A percentile compares a stretch with the other conserved stretches of the same genome.
phyloP scores from a whole-genome alignment of 2,888 invertebrate species.

The Apeira syringaria region DNA sequence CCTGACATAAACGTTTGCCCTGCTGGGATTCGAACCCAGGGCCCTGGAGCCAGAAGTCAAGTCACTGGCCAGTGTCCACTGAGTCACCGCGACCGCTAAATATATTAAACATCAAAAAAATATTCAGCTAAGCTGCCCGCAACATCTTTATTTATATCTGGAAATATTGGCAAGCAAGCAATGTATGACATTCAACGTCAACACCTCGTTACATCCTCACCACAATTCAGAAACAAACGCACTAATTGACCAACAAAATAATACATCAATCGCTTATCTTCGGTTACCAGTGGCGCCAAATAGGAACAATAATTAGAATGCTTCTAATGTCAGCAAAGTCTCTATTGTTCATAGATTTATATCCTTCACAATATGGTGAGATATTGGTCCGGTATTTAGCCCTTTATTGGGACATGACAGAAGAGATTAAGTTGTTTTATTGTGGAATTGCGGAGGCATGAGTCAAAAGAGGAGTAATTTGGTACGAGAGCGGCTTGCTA shows the following conservation, averaged over 20 bases:
- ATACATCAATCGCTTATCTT: constrained; percentile 64
- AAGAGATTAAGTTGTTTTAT: constrained; percentile 6
- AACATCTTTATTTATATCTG: too few relatives aligned
- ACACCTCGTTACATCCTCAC: neutral
- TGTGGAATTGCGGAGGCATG: constrained; percentile 2
- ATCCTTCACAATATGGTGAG: constrained; percentile 13
- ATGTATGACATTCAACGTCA: neutral
- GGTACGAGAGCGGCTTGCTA: too few relatives aligned
- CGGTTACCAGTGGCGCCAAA: constrained; percentile 39
- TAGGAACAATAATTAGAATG: constrained; percentile 44
- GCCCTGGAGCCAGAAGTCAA: too few relatives aligned
- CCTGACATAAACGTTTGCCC: too few relatives aligned
- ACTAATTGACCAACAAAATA: constrained; percentile 67
- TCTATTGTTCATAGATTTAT: constrained; percentile 25
- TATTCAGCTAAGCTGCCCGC: too few relatives aligned
- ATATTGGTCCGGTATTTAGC: constrained; percentile 22
- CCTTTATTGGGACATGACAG: constrained; percentile 12
- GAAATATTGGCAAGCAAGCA: neutral
- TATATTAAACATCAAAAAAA: too few relatives aligned
- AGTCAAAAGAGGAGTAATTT: too few relatives aligned
- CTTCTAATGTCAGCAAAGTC: constrained; percentile 33
- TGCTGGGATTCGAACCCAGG: too few relatives aligned
- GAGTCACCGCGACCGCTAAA: too few relatives aligned
- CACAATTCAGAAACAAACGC: constrained; percentile 40
- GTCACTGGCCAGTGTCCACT: too few relatives aligned